Evolutionary conservation across 1,140 invertebrate species (phyloP), one percentile per base, ranked within the genome.

Genomic region (Aricia agestis): DNA sequence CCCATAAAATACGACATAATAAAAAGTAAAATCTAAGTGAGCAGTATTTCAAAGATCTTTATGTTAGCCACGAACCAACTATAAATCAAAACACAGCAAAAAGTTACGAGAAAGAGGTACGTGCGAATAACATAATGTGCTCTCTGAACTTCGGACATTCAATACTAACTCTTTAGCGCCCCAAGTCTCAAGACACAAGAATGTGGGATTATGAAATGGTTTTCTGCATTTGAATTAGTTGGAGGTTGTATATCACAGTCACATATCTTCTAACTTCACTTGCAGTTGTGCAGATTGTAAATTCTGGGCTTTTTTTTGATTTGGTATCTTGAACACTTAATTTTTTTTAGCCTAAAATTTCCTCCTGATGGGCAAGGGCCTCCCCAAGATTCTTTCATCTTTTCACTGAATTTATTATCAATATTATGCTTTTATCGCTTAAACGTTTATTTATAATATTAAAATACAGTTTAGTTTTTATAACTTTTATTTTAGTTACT

Each of bases 21-120:
- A 19, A 11, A 25, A 11, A 63, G 59, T 63, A 19, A 63, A 63
- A 63, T 19, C 59, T 25, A 42, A 15, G 31, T 52, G 69, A 17
- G 66, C 61, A 17, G 66, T 67, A 52, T 32, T 70, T 66, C 17
- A 45, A 45, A 66, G 41, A 19, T 71, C 25, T 68, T 68, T 68
- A 57, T 68, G 67, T 68, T 68, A 58, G 52, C 67, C 67, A 59
- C 67, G 67, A 59, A 57, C 52, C 52, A 59, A 68, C 19, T 58
- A 68, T 68, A 68, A 68, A 68, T 68, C 67, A 68, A 68, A 68
- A 68, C 67, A 15, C 31, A 68, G 52, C 67, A 68, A 68, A 68
- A 68, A 41, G 18, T 58, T 32, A 68, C 52, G 67, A 32, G 52
- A 58, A 58, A 45, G 17, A 57, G 41, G 19, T 68, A 18, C 42